These are phyloP conservation scores for Parnassius glacialis DNA, from an alignment of 2,888 invertebrate genomes.

Conservation along the genomic window DNA sequence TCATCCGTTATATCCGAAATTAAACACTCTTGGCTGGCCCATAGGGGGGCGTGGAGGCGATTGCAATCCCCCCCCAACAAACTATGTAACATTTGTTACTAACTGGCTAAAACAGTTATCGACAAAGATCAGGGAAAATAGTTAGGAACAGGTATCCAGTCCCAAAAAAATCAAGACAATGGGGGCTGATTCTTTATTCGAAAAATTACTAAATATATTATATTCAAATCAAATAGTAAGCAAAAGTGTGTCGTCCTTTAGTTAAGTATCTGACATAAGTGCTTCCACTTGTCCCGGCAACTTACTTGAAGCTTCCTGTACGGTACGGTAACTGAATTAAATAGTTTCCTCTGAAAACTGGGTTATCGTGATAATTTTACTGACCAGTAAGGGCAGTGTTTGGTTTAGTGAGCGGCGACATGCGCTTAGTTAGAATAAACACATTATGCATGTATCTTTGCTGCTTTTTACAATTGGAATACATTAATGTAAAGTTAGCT, in stretches of 20 bases:
- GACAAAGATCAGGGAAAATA: no score
- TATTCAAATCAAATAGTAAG: conserved; percentile 1
- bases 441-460: conserved; percentile 17
- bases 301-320: conserved; percentile 51
- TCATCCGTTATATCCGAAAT: no score
- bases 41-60: no score
- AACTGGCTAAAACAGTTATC: no score
- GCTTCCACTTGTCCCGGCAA: conserved; percentile 50
- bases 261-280: conserved; percentile 40
- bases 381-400: conserved; percentile 41
- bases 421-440: conserved; percentile 35
- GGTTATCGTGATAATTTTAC: conserved; percentile 67
- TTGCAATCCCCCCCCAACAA: no score
- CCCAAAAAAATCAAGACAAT: no score
- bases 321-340: conserved; percentile 64
- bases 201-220: no score
- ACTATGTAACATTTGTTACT: no score
- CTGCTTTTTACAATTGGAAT: conserved; percentile 13
- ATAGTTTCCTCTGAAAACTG: conserved; percentile 66
- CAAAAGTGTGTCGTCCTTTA: conserved; percentile 19
- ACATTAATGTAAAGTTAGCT: background rate
- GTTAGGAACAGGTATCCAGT: no score
- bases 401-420: conserved; percentile 37
- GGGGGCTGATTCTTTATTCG: no score
- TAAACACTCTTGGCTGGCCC: no score